Conservation (phyloP, 2,113 vertebrate genomes). For the Xiphophorus couchianus region DNA sequence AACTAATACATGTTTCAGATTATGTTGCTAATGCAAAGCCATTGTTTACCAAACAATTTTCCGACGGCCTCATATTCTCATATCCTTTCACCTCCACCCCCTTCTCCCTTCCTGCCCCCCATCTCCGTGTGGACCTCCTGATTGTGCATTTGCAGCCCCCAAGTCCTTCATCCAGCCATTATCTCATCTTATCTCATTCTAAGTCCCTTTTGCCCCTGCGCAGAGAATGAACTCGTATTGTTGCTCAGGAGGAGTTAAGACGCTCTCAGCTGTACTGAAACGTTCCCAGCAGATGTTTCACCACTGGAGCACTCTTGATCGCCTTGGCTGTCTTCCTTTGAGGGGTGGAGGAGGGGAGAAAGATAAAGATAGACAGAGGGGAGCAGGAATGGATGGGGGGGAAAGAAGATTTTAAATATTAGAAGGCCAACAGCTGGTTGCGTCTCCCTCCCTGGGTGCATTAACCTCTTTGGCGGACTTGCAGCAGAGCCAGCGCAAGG, state of each 20-base stretch:
- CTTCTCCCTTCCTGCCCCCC: constrained; percentile 11
- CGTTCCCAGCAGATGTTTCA: constrained; percentile 76
- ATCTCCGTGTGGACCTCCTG: constrained; percentile 51
- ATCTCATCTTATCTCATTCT: constrained; percentile 79
- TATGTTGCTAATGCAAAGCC: constrained; percentile 66
- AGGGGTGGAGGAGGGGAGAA: constrained; percentile 42
- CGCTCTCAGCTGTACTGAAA: constrained; percentile 68
- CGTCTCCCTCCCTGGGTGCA: constrained; percentile 73
- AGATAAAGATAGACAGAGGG: constrained; percentile 38
- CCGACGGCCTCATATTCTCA: constrained; percentile 45
- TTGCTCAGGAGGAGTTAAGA: constrained; percentile 78
- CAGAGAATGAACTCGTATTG: constrained; percentile 73
- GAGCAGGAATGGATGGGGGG: constrained; percentile 23
- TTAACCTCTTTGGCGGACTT: constrained; percentile 78
- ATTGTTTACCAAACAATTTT: constrained; percentile 75
- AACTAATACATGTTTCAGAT: constrained; percentile 70
- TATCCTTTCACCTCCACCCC: constrained; percentile 35
- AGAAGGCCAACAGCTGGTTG: constrained; percentile 81
- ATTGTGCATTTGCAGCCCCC: constrained; percentile 70
- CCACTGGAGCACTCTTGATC: constrained; percentile 64
- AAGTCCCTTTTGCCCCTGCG: constrained; percentile 65
- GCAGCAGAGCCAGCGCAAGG: constrained; percentile 71
- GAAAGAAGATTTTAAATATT: constrained; percentile 71
- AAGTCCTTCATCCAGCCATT: constrained; percentile 73
- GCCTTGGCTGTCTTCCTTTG: constrained; percentile 61